Evolutionary conservation across 1,140 invertebrate genomes (phyloP).

Genomic region (Drosophila orena): DNA sequence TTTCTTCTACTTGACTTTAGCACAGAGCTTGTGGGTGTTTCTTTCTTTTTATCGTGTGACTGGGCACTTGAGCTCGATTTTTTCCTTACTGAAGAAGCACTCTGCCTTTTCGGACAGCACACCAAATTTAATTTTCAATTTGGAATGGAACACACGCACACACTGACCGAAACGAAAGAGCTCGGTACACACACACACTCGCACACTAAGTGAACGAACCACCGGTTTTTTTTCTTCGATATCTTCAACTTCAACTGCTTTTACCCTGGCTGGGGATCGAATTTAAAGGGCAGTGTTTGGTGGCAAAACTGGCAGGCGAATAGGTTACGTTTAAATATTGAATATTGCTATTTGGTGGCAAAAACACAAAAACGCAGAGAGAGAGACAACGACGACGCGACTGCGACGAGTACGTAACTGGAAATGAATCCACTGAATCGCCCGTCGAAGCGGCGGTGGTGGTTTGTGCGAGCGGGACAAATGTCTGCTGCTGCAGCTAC

Average conservation of each 20-base stretch:
- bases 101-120: conserved; percentile 61
- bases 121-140: conserved; percentile 67
- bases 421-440: conserved; percentile 69
- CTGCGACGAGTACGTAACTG: conserved; percentile 72
- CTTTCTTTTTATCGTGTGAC: conserved; percentile 14
- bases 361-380: conserved; percentile 48
- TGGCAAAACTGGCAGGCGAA: conserved; percentile 25
- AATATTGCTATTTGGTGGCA: conserved; percentile 49
- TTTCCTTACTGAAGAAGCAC: conserved; percentile 45
- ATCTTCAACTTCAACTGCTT: conserved; percentile 64
- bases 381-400: conserved; percentile 66
- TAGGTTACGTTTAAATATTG: conserved; percentile 36
- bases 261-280: conserved; percentile 52
- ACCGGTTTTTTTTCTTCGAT: conserved; percentile 74
- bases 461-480: conserved; percentile 68
- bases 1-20: conserved; percentile 65
- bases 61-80: conserved; percentile 62
- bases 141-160: conserved; percentile 64
- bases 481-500: conserved; percentile 33
- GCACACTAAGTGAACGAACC: conserved; percentile 54
- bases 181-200: conserved; percentile 63
- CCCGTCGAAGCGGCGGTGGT: conserved; percentile 61
- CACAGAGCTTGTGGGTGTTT: conserved; percentile 74
- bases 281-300: conserved; percentile 33
- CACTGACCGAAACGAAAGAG: conserved; percentile 33